These are phyloP conservation scores for Drosophila yooni DNA, from an alignment of 2,888 invertebrate species.

Conservation along the genomic window DNA sequence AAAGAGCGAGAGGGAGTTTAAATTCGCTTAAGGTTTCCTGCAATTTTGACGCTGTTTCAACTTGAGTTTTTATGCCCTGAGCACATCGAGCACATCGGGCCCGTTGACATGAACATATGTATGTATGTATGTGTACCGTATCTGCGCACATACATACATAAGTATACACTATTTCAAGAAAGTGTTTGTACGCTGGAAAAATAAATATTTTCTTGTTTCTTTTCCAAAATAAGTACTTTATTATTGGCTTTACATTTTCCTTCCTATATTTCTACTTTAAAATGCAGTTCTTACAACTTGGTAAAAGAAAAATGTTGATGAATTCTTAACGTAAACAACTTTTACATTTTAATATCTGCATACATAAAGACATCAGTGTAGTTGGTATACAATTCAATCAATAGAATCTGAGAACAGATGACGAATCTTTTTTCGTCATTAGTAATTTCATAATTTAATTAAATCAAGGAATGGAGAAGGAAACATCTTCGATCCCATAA, in stretches of 20 bases:
- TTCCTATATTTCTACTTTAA: too few relatives aligned
- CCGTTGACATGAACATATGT: neutral
- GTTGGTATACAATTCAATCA: neutral
- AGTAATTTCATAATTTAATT: neutral
- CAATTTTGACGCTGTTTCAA: conserved; percentile 36
- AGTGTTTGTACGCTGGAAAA: neutral
- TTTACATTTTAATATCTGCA: neutral
- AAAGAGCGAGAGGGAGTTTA: neutral
- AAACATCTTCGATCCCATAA: neutral
- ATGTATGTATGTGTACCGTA: neutral
- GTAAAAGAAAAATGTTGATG: neutral
- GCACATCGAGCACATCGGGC: neutral
- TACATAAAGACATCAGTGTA: neutral
- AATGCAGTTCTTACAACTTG: neutral
- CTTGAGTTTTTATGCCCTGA: conserved; percentile 2
- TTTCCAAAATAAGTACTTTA: neutral
- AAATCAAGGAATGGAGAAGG: neutral
- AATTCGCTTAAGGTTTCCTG: conserved; percentile 12
- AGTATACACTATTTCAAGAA: neutral
- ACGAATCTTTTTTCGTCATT: neutral
- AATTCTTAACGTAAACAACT: neutral
- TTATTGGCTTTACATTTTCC: neutral
- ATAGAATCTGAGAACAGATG: neutral
- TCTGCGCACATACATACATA: neutral
- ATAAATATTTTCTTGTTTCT: neutral